phyloP scores from a whole-genome alignment of 1,140 invertebrate species.

The Drosophila gunungcola region DNA sequence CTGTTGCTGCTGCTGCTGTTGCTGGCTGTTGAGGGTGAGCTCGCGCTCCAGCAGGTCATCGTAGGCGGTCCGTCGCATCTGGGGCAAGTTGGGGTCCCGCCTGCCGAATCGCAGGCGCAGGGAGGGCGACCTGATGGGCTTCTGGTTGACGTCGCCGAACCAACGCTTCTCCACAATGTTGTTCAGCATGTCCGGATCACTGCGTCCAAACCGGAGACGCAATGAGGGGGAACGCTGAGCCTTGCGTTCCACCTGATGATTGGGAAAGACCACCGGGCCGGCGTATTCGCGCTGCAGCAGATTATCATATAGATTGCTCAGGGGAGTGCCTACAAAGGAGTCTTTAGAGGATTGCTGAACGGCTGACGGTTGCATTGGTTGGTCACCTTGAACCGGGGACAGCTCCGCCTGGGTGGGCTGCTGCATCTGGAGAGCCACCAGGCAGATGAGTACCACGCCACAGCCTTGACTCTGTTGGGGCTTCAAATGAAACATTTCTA shows the following conservation, averaged over 20 bases:
- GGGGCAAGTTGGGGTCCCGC: constrained; percentile 86
- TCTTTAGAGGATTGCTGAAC: neutral
- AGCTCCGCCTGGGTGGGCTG: constrained; percentile 46
- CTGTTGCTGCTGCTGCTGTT: constrained; percentile 8
- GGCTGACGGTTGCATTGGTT: neutral
- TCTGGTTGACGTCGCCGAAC: constrained; percentile 84
- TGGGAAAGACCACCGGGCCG: constrained; percentile 78
- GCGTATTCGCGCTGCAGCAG: constrained; percentile 82
- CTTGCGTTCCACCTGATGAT: constrained; percentile 89
- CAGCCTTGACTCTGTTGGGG: constrained; percentile 51
- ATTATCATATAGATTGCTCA: constrained; percentile 77
- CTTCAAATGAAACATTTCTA: constrained; percentile 43
- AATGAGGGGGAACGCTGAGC: constrained; percentile 89
- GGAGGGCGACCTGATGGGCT: constrained; percentile 87
- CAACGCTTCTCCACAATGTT: constrained; percentile 76
- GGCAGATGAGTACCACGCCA: constrained; percentile 39
- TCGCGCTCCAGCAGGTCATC: constrained; percentile 69
- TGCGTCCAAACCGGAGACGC: constrained; percentile 89
- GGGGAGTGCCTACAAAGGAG: constrained; percentile 46
- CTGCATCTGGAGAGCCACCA: constrained; percentile 41
- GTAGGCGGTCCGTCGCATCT: constrained; percentile 68
- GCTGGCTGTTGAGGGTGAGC: constrained; percentile 59
- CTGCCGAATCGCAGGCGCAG: constrained; percentile 88
- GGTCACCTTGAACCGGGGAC: constrained; percentile 47
- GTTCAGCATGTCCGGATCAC: constrained; percentile 86